phyloP scores from a whole-genome alignment of 2,113 vertebrate genomes.

The Callipepla squamata region DNA sequence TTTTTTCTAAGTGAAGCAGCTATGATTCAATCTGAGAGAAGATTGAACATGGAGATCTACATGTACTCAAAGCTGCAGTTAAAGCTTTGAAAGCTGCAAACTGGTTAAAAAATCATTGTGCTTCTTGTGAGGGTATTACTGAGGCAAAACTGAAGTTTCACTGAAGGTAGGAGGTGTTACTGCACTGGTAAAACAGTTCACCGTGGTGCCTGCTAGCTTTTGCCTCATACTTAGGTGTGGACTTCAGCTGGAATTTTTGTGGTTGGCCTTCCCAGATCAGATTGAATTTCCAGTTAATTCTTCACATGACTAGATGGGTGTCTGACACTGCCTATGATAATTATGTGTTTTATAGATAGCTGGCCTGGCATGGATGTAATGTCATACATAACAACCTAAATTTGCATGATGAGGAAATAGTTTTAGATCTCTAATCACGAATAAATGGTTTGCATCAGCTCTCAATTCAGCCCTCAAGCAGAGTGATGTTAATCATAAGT shows the following conservation, averaged over 20 bases:
- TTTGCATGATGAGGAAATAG: neutral
- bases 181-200: neutral
- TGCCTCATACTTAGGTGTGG: neutral
- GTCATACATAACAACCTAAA: neutral
- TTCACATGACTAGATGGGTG: neutral
- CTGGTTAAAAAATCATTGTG: neutral
- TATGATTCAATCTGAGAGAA: neutral
- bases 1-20: neutral
- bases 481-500: neutral
- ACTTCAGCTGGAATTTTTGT: neutral
- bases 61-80: accelerated
- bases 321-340: neutral
- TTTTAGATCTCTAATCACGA: neutral
- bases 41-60: neutral
- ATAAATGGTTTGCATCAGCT: neutral
- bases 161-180: neutral
- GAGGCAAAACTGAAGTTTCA: neutral
- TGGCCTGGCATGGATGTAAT: neutral
- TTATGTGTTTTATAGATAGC: neutral
- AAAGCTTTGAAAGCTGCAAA: neutral
- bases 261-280: neutral
- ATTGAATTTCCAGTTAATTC: neutral
- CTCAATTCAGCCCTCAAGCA: neutral
- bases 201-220: neutral
- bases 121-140: neutral